Conservation (phyloP, 2,888 invertebrate species). For the Periphyllus acericola region DNA sequence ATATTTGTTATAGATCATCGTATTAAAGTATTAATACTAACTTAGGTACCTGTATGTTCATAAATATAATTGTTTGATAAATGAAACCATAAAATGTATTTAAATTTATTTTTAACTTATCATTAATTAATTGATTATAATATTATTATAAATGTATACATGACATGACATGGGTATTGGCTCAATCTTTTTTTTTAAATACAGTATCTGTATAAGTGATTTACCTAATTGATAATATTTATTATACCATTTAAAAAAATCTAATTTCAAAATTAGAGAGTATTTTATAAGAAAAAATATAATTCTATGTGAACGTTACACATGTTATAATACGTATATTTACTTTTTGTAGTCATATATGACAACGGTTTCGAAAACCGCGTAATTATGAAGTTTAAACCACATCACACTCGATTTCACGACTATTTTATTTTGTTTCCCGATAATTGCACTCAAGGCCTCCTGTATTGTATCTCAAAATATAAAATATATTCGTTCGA, state of each 20-base stretch:
- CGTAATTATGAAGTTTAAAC: slow-evolving; percentile 58
- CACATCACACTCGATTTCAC: slow-evolving; percentile 52
- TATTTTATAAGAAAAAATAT: neutral
- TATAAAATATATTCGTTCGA: slow-evolving; percentile 15
- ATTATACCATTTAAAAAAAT: slow-evolving; percentile 22
- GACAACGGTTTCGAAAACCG: slow-evolving; percentile 52
- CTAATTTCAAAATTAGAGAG: neutral
- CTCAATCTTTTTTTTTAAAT: neutral
- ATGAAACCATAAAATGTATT: no score
- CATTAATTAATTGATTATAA: no score
- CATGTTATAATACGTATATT: neutral
- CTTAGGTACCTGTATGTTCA: no score
- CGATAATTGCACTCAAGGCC: slow-evolving; percentile 44
- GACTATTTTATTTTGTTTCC: slow-evolving; percentile 37
- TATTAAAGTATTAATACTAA: no score
- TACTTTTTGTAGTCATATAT: slow-evolving; percentile 10
- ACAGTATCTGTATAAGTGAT: neutral
- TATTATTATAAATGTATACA: no score
- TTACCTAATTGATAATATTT: neutral
- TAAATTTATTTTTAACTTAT: no score
- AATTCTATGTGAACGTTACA: neutral
- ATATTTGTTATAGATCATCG: no score
- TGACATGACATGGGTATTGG: no score
- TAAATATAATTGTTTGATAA: no score
- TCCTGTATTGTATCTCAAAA: slow-evolving; percentile 26